Percentiles rank a stretch among this genome's conserved stretches.
Evolutionary conservation across 2,113 vertebrate genomes (phyloP).

Genomic region (Apistogramma diplotaenia): DNA sequence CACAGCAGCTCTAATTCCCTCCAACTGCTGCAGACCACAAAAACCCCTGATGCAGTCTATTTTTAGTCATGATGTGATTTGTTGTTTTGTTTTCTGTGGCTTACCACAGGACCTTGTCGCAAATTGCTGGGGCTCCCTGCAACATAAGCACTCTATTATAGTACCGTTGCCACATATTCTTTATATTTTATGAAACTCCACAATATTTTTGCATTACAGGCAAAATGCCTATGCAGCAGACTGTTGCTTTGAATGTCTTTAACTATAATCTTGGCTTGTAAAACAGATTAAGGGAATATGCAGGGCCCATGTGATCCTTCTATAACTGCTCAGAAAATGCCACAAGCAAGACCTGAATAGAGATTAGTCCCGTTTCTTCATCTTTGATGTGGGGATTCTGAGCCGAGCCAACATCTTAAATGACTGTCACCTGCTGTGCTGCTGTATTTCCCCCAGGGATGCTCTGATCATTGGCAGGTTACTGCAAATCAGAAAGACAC

Average conservation of each 20-base stretch:
- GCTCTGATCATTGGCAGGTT: slow-evolving; percentile 62
- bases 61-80: neutral
- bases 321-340: slow-evolving; percentile 42
- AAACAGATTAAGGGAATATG: slow-evolving; percentile 24
- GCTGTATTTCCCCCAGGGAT: slow-evolving; percentile 57
- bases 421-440: slow-evolving; percentile 68
- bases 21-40: neutral
- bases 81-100: neutral
- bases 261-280: slow-evolving; percentile 25
- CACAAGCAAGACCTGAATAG: slow-evolving; percentile 59
- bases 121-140: neutral
- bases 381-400: slow-evolving; percentile 62
- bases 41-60: neutral
- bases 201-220: slow-evolving; percentile 17
- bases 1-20: neutral
- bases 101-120: neutral
- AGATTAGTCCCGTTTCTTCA: slow-evolving; percentile 46
- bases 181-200: neutral
- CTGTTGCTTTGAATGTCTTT: slow-evolving; percentile 10
- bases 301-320: slow-evolving; percentile 30
- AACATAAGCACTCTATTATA: neutral
- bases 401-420: slow-evolving; percentile 60
- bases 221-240: neutral
- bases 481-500: slow-evolving; percentile 53
- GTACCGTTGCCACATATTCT: neutral